These are phyloP conservation scores for Antheraea pernyi DNA, from an alignment of 1,140 invertebrate species.

Conservation along the genomic window DNA sequence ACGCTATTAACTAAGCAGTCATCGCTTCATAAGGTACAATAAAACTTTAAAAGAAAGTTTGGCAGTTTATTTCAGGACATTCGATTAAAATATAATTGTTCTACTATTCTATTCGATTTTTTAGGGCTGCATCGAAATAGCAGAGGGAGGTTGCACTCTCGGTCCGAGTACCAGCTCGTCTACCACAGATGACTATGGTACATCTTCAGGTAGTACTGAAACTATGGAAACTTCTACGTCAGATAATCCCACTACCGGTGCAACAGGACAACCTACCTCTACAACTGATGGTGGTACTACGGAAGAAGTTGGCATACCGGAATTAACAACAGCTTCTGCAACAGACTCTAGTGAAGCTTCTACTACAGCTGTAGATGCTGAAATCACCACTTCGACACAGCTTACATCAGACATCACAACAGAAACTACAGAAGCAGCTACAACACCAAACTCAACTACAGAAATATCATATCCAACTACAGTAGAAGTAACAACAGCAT, in stretches of 20 bases:
- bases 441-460: conserved; percentile 7
- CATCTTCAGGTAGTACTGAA: neutral
- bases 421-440: conserved; percentile 4
- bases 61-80: too few relatives aligned
- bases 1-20: too few relatives aligned
- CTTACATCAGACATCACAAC: neutral
- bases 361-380: neutral
- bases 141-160: conserved; percentile 35
- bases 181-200: neutral
- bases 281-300: neutral
- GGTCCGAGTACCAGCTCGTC: neutral
- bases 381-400: neutral
- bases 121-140: conserved; percentile 35
- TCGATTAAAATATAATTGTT: too few relatives aligned
- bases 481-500: neutral
- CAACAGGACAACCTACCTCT: neutral
- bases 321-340: neutral
- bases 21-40: too few relatives aligned
- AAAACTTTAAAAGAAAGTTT: too few relatives aligned
- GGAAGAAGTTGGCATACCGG: neutral
- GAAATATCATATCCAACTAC: neutral
- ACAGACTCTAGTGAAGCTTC: neutral
- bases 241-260: neutral
- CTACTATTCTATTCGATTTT: conserved; percentile 11
- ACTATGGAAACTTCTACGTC: neutral